These are phyloP conservation scores for Gallinago solitaria DNA, from an alignment of 2,797 vertebrate species.

Conservation along the genomic window DNA sequence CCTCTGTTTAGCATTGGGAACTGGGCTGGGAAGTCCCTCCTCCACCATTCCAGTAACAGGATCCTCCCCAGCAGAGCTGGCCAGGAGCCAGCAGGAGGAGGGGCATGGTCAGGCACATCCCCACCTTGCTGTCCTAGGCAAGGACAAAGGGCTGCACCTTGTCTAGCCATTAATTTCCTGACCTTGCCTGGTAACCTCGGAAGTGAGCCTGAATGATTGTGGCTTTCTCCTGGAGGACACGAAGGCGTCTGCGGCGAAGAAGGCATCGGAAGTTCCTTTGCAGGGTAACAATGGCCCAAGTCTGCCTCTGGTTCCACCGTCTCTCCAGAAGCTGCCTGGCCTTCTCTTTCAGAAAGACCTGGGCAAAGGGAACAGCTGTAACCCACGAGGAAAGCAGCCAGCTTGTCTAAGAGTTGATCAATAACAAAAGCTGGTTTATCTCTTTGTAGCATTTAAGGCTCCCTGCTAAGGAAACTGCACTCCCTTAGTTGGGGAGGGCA, in stretches of 20 bases:
- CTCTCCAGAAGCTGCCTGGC: constrained; percentile 85
- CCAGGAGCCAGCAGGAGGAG: background rate
- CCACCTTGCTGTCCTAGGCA: background rate
- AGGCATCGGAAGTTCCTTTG: constrained; percentile 85
- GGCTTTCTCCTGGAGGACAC: constrained; percentile 85
- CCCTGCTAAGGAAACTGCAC: background rate
- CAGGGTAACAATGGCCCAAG: constrained; percentile 86
- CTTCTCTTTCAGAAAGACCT: constrained; percentile 90
- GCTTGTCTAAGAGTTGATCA: background rate
- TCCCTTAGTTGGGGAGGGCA: background rate
- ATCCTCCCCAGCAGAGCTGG: background rate
- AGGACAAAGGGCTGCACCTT: background rate
- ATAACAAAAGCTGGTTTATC: background rate
- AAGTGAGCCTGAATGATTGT: constrained; percentile 89
- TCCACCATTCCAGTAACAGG: background rate
- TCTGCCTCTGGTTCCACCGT: constrained; percentile 80
- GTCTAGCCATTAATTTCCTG: background rate
- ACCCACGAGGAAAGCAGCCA: background rate
- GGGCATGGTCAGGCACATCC: background rate
- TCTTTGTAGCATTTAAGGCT: background rate
- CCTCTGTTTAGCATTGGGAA: background rate
- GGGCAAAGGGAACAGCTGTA: background rate
- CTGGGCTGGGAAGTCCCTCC: background rate
- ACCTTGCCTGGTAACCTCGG: constrained; percentile 92
- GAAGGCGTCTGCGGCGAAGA: constrained; percentile 82